A percentile compares a stretch with the other conserved stretches of the same genome.
These are phyloP conservation scores for Neostethus bicornis DNA, from an alignment of 2,797 vertebrate genomes.

Conservation along the genomic window DNA sequence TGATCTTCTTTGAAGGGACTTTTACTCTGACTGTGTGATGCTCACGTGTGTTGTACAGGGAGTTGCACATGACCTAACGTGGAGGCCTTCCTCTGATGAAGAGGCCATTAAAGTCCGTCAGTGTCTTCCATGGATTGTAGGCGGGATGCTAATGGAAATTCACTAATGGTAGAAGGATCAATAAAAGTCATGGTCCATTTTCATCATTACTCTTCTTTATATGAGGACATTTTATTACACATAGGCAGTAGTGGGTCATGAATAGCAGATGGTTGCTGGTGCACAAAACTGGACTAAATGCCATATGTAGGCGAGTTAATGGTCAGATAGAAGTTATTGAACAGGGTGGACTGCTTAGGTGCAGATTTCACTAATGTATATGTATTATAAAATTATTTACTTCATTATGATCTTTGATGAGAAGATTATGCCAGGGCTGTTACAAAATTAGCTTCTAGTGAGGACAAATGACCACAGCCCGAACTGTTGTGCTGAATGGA, in stretches of 20 bases:
- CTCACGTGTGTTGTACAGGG: slow-evolving; percentile 45
- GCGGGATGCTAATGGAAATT: slow-evolving; percentile 67
- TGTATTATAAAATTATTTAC: background rate
- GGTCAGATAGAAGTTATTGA: background rate
- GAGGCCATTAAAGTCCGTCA: slow-evolving; percentile 66
- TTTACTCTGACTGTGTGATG: slow-evolving; percentile 13
- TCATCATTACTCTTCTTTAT: slow-evolving; percentile 43
- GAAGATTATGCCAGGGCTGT: background rate
- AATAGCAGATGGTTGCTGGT: slow-evolving; percentile 5
- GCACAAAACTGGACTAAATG: slow-evolving; percentile 16
- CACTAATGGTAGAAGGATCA: slow-evolving; percentile 74
- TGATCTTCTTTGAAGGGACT: slow-evolving; percentile 23
- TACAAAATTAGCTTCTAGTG: background rate
- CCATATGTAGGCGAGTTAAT: slow-evolving; percentile 19
- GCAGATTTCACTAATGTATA: background rate
- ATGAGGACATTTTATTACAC: slow-evolving; percentile 41
- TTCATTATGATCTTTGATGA: background rate
- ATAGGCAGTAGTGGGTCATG: slow-evolving; percentile 19
- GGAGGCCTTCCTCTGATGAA: slow-evolving; percentile 54
- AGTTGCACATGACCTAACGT: slow-evolving; percentile 43
- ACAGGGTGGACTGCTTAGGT: background rate
- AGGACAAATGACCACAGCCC: slow-evolving; percentile 2
- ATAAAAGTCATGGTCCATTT: slow-evolving; percentile 61
- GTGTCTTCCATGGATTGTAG: slow-evolving; percentile 58
- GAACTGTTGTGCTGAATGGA: background rate